phyloP scores from a whole-genome alignment of 1,140 invertebrate species.

The Trichonephila inaurata region DNA sequence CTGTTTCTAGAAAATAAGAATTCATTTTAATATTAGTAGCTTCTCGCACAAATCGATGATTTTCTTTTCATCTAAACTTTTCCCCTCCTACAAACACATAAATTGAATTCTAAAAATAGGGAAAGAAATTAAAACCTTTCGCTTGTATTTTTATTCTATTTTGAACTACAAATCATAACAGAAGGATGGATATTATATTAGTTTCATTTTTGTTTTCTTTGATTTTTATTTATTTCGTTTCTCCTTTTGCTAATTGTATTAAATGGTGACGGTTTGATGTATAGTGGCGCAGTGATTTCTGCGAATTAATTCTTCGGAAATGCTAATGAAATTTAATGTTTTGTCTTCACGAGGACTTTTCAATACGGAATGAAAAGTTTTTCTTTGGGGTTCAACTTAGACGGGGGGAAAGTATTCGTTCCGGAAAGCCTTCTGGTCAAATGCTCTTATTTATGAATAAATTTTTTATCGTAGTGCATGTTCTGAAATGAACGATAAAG shows the following conservation, averaged over 20 bases:
- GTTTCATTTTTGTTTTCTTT: not conserved
- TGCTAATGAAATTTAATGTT: conserved; percentile 48
- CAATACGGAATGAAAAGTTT: not conserved
- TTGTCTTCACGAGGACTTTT: conserved; percentile 27
- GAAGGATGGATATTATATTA: not conserved
- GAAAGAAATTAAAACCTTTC: conserved; percentile 31
- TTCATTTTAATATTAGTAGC: conserved; percentile 42
- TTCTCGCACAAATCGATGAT: conserved; percentile 4
- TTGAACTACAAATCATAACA: conserved; percentile 2
- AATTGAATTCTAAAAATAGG: not conserved
- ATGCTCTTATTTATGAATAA: not conserved
- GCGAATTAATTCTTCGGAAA: not conserved
- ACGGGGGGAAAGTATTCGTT: not conserved
- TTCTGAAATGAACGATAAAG: not conserved
- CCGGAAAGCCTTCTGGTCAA: conserved; percentile 36
- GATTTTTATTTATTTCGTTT: not conserved
- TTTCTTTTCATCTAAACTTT: conserved; percentile 9
- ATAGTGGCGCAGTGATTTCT: not conserved
- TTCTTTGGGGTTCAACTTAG: not conserved
- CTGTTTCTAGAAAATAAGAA: conserved; percentile 22
- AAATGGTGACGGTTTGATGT: not conserved
- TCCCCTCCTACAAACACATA: not conserved
- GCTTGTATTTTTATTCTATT: not conserved
- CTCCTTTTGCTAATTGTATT: not conserved
- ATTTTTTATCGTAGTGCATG: not conserved